Evolutionary conservation across 2,888 invertebrate species (phyloP), one percentile per base, ranked within the genome.

Genomic region (Halictus ligatus): DNA sequence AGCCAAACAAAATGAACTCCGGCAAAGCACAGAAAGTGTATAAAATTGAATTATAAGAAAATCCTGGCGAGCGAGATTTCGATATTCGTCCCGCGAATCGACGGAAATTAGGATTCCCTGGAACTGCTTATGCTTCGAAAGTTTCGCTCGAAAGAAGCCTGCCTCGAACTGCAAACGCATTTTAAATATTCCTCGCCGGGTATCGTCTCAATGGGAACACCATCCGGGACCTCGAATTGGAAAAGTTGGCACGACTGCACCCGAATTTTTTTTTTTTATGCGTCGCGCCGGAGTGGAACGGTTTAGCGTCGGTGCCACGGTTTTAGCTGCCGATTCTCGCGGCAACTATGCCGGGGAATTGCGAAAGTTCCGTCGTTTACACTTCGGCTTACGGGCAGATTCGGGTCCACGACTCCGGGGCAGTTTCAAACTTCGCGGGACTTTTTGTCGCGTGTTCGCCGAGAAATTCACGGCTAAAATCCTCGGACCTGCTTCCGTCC

Each of bases 301-400:
- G 40, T 21, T 40, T 21, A 54, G 18, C 54, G 21, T 35, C 54
- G 50, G 60, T 43, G 69, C 46, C 46, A 58, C 10, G 35, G 60
- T 67, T 77, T 64, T 12, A 48, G 46, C 43, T 18, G 43, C 4
- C 60, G 58, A 58, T 76, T 76, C 29, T 67, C 48, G 35, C 29
- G 12, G 43, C 43, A 25, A 69, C 69, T 69, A 71, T 12, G 10
- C 35, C n/a, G 15, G 73, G 12, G 71, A 72, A 80, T 80, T 21
- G 25, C 15, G 48, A 69, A 83, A 83, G 40, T 83, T 75, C n/a
- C 18, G 2, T 48, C 75, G 35, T 75, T 80, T 29, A 15, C 75
- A 0, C 50, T 75, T 80, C 35, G 21, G 75, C 43, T 75, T n/a
- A n/a, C 25, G 60, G 50, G 21, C 29, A 13, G 58, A 78, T 73